Evolutionary conservation across 2,113 vertebrate species (phyloP), one percentile per base, ranked within the genome.

Genomic region (Macquaria ambigua): DNA sequence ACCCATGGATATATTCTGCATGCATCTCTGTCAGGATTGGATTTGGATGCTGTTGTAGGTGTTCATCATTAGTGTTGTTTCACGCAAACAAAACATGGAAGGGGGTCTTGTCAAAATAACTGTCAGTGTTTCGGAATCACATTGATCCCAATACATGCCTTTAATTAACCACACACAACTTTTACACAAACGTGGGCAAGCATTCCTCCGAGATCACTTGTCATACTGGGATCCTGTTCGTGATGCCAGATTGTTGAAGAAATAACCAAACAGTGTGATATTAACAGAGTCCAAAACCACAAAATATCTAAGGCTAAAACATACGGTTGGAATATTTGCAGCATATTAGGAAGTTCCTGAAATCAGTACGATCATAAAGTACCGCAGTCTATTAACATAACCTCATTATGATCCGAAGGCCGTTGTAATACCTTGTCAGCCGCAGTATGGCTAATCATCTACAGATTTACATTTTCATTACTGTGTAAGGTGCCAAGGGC

Each of bases 391-490:
- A 70, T 73, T 85, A 82, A 77, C 71, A 84, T 68, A 69, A 78
- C 21, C 76, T 83, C 43, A 79, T 79, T 75, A 86, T 39, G 31
- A 67, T 56, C 31, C 16, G 21, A 74, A 74, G 70, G 9, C 8
- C 39, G 53, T 61, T 83, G 3, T 25, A 69, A 87, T 7, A 68
- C 34, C 46, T 58, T 61, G 79, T 74, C 55, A 73, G 73, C n/a
- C 69, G 55, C 0, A 28, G 58, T 63, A 48, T 21, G 59, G 83
- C 74, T 85, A 84, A 85, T 85, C 77, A 84, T 72, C 23, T 21
- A 7, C 77, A 75, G 53, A 83, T 84, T 89, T 89, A 78, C 73
- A 89, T 87, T 89, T 90, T 82, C 73, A 86, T 87, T 83, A 77
- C 77, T 79, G 39, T 66, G 53, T 66, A 15, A 63, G 41, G 48